phyloP scores from a whole-genome alignment of 1,140 invertebrate genomes.

The Diorhabda sublineata region DNA sequence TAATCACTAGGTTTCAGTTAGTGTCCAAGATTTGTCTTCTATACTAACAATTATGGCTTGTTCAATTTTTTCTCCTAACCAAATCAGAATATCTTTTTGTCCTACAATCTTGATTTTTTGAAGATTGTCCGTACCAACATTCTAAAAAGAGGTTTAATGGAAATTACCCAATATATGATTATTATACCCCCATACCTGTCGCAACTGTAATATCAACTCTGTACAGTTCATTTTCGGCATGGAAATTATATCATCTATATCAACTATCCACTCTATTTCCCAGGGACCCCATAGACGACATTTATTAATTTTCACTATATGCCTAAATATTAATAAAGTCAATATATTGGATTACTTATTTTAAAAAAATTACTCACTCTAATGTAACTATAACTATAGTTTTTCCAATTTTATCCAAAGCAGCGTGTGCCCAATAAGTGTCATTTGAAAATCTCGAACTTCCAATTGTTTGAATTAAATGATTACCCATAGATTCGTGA shows the following conservation, averaged over 20 bases:
- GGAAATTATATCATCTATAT: slow-evolving; percentile 69
- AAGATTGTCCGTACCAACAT: slow-evolving; percentile 24
- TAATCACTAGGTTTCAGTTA: slow-evolving; percentile 25
- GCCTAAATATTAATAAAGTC: slow-evolving; percentile 49
- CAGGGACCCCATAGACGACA: slow-evolving; percentile 67
- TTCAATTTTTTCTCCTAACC: slow-evolving; percentile 70
- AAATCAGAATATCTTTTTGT: slow-evolving; percentile 60
- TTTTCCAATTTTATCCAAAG: slow-evolving; percentile 48
- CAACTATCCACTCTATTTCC: slow-evolving; percentile 72
- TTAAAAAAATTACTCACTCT: slow-evolving; percentile 45
- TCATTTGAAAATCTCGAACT: slow-evolving; percentile 40
- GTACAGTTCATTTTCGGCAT: slow-evolving; percentile 61
- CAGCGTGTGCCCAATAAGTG: slow-evolving; percentile 43
- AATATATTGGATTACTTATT: not conserved
- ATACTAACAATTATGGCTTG: slow-evolving; percentile 67
- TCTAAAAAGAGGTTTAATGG: slow-evolving; percentile 25
- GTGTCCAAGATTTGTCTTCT: slow-evolving; percentile 56
- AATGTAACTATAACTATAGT: slow-evolving; percentile 51
- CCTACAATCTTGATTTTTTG: slow-evolving; percentile 57
- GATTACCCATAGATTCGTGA: slow-evolving; percentile 44
- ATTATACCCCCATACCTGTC: slow-evolving; percentile 55
- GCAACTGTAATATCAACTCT: slow-evolving; percentile 67
- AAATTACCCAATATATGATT: not conserved
- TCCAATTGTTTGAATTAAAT: slow-evolving; percentile 40
- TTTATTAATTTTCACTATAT: slow-evolving; percentile 70